Percentiles rank a stretch among this genome's conserved stretches.
phyloP scores from a whole-genome alignment of 1,140 invertebrate genomes.

The Stenopsyche tienmushanensis region DNA sequence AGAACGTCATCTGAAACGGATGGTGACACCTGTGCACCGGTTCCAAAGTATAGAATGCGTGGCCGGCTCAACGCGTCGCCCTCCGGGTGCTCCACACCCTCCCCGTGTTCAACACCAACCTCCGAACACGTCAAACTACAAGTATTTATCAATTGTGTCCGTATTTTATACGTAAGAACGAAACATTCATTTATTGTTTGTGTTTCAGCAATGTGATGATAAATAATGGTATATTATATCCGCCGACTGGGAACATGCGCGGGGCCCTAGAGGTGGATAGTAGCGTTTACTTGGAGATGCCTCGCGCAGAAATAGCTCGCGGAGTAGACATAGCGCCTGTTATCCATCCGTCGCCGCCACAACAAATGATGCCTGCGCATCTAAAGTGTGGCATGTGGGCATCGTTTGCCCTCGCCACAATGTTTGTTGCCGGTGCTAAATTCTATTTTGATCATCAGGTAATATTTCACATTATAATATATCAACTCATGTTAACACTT shows the following conservation, averaged over 20 bases:
- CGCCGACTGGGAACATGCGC: conserved; percentile 40
- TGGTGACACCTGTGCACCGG: conserved; percentile 68
- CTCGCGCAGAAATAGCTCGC: conserved; percentile 45
- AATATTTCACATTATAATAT: no score
- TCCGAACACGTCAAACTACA: conserved; percentile 18
- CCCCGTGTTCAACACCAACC: conserved; percentile 27
- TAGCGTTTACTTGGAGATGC: conserved; percentile 53
- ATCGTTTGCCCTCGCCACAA: conserved; percentile 63
- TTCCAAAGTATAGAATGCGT: conserved; percentile 63
- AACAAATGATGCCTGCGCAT: conserved; percentile 58
- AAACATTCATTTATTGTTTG: no score
- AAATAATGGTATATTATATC: conserved; percentile 46
- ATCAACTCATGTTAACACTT: no score
- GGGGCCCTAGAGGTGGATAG: conserved; percentile 43
- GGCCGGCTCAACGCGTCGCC: conserved; percentile 55
- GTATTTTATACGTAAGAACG: not conserved
- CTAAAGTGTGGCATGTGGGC: conserved; percentile 67
- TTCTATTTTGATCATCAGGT: conserved; percentile 70
- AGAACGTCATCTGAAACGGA: conserved; percentile 55
- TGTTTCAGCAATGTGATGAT: conserved; percentile 36
- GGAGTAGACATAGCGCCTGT: conserved; percentile 49
- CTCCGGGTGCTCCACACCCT: conserved; percentile 44
- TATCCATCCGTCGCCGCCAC: conserved; percentile 45
- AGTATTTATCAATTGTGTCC: conserved; percentile 8
- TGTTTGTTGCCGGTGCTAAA: conserved; percentile 65